A percentile compares a stretch with the other conserved stretches of the same genome.
Conservation (phyloP, 2,888 invertebrate species). For the Macrophya annulata region DNA sequence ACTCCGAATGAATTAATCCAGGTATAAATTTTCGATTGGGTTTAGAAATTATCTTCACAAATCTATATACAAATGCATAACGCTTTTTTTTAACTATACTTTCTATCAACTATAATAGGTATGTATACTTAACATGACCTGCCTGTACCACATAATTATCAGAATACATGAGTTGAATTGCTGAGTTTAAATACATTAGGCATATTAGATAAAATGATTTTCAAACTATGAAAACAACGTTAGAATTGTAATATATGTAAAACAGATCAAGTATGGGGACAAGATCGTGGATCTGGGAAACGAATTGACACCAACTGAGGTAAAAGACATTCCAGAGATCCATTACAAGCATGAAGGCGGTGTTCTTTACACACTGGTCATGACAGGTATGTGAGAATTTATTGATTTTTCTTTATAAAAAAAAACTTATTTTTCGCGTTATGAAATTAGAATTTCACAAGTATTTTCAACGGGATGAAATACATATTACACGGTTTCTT, state of each 20-base stretch:
- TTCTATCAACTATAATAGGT: background rate
- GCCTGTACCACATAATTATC: too few species aligned
- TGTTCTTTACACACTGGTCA: constrained; percentile 75
- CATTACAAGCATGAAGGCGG: constrained; percentile 77
- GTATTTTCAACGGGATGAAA: background rate
- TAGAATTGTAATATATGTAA: background rate
- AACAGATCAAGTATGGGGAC: constrained; percentile 75
- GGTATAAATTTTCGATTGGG: constrained; percentile 65
- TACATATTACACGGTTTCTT: background rate
- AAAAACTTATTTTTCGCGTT: background rate
- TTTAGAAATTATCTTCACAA: background rate
- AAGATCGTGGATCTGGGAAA: constrained; percentile 73
- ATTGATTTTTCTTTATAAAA: background rate
- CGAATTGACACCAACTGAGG: constrained; percentile 74
- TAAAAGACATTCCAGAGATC: constrained; percentile 74
- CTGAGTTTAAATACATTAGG: too few species aligned
- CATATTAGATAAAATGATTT: too few species aligned
- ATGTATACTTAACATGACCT: too few species aligned
- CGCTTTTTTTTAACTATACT: constrained; percentile 21
- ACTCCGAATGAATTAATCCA: constrained; percentile 73
- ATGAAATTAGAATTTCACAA: background rate
- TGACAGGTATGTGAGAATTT: constrained; percentile 70
- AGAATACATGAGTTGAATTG: too few species aligned
- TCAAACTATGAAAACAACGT: background rate
- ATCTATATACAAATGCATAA: constrained; percentile 17